A percentile compares a stretch with the other conserved stretches of the same genome.
Conservation (phyloP, 2,888 invertebrate species). For the Calliopum simillimum region DNA sequence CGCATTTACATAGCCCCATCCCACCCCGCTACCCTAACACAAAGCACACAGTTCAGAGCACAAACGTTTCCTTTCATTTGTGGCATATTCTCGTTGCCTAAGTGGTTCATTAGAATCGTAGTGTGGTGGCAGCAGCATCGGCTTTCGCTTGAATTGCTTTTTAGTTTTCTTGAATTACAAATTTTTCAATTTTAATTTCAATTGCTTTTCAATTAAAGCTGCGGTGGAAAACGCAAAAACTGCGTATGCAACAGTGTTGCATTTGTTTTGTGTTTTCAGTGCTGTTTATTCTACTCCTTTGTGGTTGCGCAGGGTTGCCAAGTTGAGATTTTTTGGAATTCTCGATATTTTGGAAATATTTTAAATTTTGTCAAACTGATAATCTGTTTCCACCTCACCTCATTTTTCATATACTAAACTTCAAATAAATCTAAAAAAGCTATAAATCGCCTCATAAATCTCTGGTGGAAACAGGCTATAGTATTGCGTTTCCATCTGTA, state of each 20-base stretch:
- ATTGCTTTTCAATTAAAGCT: slow-evolving; percentile 29
- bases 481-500: no score
- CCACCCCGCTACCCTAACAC: neutral
- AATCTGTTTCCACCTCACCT: no score
- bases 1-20: neutral
- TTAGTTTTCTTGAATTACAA: neutral
- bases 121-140: neutral
- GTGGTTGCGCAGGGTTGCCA: no score
- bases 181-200: slow-evolving; percentile 7
- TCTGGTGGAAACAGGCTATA: no score
- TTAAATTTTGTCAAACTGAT: no score
- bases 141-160: neutral
- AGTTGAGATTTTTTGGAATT: neutral
- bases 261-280: neutral
- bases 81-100: neutral
- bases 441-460: no score
- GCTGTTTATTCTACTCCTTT: no score
- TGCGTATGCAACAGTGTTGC: slow-evolving; percentile 16
- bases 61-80: neutral
- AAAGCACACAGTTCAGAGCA: no score
- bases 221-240: neutral
- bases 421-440: no score
- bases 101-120: neutral
- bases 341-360: no score
- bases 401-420: no score